Evolutionary conservation across 2,797 vertebrate species (phyloP).

Genomic region (Sebastes matsubarae): DNA sequence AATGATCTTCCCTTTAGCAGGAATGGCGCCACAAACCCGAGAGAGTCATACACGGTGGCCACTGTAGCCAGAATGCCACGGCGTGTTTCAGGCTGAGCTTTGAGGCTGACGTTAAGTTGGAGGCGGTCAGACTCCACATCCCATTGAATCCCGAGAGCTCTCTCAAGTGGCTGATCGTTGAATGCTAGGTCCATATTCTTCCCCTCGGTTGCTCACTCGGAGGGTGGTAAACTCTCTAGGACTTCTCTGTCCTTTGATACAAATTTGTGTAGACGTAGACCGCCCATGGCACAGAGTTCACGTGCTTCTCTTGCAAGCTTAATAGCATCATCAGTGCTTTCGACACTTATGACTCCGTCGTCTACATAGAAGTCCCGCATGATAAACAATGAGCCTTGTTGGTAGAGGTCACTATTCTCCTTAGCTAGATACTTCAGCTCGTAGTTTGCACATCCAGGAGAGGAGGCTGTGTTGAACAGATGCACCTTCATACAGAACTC

Average conservation of each 20-base stretch:
- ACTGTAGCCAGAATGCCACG: no score
- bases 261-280: background rate
- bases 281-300: background rate
- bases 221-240: background rate
- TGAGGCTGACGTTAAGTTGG: no score
- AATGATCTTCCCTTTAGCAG: background rate
- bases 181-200: background rate
- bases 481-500: background rate
- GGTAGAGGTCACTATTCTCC: background rate
- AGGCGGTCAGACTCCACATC: background rate
- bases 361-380: background rate
- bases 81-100: no score
- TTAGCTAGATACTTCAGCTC: background rate
- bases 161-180: background rate
- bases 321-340: background rate
- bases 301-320: background rate
- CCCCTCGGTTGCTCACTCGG: background rate
- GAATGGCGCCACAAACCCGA: background rate
- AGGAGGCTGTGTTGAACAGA: background rate
- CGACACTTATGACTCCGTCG: background rate
- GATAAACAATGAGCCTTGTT: background rate
- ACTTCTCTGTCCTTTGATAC: background rate
- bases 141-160: background rate
- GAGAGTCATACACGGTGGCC: no score
- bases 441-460: background rate